Evolutionary conservation across 2,888 invertebrate species (phyloP), one percentile per base, ranked within the genome.

Genomic region (Adelphocoris suturalis): DNA sequence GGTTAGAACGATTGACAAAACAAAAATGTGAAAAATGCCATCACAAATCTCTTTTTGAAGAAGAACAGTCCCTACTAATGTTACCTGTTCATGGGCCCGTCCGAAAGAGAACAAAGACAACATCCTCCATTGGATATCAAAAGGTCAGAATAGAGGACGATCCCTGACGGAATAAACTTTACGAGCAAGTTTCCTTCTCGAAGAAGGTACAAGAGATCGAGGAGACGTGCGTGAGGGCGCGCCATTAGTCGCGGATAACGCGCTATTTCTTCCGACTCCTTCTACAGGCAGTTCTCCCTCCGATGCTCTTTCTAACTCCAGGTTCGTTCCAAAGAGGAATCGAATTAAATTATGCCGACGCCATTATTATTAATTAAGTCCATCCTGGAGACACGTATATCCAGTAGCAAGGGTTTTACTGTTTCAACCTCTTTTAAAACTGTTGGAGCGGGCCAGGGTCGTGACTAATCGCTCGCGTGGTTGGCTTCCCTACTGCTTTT

Each of bases 211-310:
- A 37, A 78, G 78, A 78, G 47, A 46, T 47, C 78, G 78, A 78
- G 68, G 68, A 78, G 9, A 75, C 68, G 86, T 86, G 86, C 86
- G 86, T 86, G 86, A 86, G 86, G 86, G 86, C 47, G 61, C 75
- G 48, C 86, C 86, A 86, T 86, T 86, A 86, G 86, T 75, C 76
- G 86, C 75, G 86, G n/a, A 37, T 68, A 48, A 85, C 85, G 85
- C 61, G 47, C 86, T 75, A 52, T 82, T 48, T 52, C 82, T 19
- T 52, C 52, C 52, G 23, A 82, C 82, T 68, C 68, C 68, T 52
- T 23, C 52, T 52, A 19, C 52, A 28, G 52, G 55, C 19, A 23
- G 82, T 48, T 52, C 23, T 52, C 16, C 52, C 48, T 46, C n/a
- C 48, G 47, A 23, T 48, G 14, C 52, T 52, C 52, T 27, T 27